These are phyloP conservation scores for Sebastes jordani DNA, from an alignment of 2,797 vertebrate genomes.

Conservation along the genomic window DNA sequence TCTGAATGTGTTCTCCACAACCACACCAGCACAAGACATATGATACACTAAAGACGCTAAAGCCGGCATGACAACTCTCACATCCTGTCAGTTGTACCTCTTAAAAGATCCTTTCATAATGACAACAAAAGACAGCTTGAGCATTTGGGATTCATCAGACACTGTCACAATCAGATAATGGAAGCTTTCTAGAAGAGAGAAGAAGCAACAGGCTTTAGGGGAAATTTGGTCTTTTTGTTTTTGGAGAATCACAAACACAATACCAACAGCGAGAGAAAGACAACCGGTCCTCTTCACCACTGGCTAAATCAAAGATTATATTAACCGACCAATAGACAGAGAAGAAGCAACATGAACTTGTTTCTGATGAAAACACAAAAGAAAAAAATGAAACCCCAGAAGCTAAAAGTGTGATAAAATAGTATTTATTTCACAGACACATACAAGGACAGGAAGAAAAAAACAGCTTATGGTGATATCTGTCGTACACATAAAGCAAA, in stretches of 20 bases:
- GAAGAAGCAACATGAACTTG: background rate
- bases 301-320: background rate
- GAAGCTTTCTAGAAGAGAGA: background rate
- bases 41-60: background rate
- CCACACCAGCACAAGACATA: background rate
- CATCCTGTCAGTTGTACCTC: background rate
- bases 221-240: background rate
- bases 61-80: background rate
- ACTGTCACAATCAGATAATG: background rate
- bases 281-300: accelerated
- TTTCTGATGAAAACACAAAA: background rate
- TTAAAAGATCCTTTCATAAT: constrained; percentile 23
- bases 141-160: constrained; percentile 15
- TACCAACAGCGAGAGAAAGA: background rate
- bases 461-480: constrained; percentile 81
- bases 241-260: too few species aligned
- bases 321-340: background rate
- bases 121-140: constrained; percentile 4
- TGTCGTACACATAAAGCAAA: constrained; percentile 70
- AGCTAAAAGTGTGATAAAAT: constrained; percentile 80
- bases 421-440: constrained; percentile 84
- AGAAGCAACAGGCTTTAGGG: background rate
- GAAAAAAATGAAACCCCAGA: background rate
- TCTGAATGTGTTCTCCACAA: background rate
- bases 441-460: constrained; percentile 57